Evolutionary conservation across 2,113 vertebrate species (phyloP).

Genomic region (Colaptes auratus): DNA sequence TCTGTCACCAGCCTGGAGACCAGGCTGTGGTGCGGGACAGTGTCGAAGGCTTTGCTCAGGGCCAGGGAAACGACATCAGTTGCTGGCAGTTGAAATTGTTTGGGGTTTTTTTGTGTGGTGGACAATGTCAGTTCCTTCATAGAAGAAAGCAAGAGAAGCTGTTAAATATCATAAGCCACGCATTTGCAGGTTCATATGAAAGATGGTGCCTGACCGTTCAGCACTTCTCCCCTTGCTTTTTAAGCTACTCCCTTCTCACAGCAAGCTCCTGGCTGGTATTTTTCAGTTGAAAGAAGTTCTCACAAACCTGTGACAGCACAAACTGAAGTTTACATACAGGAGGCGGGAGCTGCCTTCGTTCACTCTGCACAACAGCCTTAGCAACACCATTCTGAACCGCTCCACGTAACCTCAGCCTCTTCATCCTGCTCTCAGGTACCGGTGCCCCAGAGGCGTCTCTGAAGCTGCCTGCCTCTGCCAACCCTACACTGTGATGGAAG

Average conservation of each 20-base stretch:
- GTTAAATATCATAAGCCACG: not conserved
- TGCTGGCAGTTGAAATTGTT: too few species aligned
- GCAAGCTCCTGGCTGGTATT: not conserved
- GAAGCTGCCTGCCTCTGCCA: not conserved
- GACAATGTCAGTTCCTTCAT: not conserved
- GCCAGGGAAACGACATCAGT: too few species aligned
- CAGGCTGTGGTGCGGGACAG: too few species aligned
- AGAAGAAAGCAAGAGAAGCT: not conserved
- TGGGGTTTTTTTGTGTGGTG: not conserved
- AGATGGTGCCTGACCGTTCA: not conserved
- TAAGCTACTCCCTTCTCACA: not conserved
- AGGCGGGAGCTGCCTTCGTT: not conserved
- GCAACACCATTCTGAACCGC: not conserved
- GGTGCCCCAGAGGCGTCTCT: fast-evolving
- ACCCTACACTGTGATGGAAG: not conserved
- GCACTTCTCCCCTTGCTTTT: not conserved
- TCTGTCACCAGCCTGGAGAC: too few species aligned
- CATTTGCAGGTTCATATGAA: not conserved
- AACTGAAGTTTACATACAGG: not conserved
- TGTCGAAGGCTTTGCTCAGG: too few species aligned
- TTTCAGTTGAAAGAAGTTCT: not conserved
- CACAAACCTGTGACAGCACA: not conserved
- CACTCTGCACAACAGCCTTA: not conserved
- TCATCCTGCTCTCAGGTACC: too few species aligned
- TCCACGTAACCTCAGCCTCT: fast-evolving